These are phyloP conservation scores for Papilio elwesi DNA, from an alignment of 2,888 invertebrate species.

Conservation along the genomic window DNA sequence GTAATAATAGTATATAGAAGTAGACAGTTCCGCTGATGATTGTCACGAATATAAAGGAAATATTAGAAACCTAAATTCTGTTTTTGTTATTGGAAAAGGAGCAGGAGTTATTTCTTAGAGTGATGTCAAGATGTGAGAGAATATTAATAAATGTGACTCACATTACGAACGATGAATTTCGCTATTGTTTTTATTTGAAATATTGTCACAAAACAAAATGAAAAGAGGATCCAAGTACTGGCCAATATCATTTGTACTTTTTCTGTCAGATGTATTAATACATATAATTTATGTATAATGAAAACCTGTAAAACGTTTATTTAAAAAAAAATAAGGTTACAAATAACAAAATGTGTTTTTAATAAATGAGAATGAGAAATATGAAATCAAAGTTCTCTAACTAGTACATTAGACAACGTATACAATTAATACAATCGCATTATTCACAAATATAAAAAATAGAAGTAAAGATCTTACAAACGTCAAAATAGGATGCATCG, in stretches of 20 bases:
- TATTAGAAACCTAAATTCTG: no score
- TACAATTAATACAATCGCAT: no score
- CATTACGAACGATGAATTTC: slow-evolving; percentile 59
- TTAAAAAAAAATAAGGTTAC: background rate
- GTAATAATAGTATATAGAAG: no score
- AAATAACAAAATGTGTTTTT: no score
- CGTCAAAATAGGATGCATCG: slow-evolving; percentile 57
- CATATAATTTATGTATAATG: slow-evolving; percentile 47
- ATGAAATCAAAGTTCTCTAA: no score
- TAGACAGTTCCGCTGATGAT: no score
- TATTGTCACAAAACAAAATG: slow-evolving; percentile 50
- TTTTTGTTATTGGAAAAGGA: no score
- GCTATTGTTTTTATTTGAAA: slow-evolving; percentile 57
- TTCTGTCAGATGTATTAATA: slow-evolving; percentile 46
- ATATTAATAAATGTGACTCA: slow-evolving; percentile 50
- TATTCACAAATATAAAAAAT: background rate
- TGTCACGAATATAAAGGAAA: no score
- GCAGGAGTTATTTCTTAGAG: no score
- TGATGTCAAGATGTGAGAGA: no score
- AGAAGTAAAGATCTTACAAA: slow-evolving; percentile 54
- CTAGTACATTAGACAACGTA: no score
- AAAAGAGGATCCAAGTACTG: slow-evolving; percentile 54
- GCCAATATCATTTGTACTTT: slow-evolving; percentile 47
- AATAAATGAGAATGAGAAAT: no score
- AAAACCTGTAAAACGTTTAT: slow-evolving; percentile 49